Evolutionary conservation across 2,113 vertebrate species (phyloP).

Genomic region (Pycnonotus jocosus): DNA sequence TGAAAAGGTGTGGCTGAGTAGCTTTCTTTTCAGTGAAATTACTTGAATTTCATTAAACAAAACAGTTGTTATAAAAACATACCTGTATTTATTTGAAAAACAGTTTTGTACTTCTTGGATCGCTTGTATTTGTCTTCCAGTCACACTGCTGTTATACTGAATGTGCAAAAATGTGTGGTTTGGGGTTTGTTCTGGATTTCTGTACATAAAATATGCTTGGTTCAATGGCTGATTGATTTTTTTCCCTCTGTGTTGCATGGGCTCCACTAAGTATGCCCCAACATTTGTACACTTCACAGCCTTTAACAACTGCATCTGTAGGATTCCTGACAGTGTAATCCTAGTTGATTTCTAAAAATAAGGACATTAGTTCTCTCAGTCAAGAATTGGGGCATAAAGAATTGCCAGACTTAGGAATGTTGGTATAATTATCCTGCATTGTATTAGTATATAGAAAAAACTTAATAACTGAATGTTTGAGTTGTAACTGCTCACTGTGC

Average conservation of each 20-base stretch:
- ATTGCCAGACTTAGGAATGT: neutral
- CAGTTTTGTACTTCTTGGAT: rapidly evolving
- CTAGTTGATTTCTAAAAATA: neutral
- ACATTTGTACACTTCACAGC: neutral
- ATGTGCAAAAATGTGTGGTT: neutral
- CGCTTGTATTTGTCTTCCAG: neutral
- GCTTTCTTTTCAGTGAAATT: neutral
- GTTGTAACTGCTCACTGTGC: neutral
- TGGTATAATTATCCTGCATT: neutral
- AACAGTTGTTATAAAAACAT: neutral
- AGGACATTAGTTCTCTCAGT: neutral
- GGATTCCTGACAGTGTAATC: neutral
- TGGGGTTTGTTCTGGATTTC: neutral
- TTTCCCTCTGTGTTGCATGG: neutral
- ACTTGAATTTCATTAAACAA: neutral
- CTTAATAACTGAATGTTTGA: neutral
- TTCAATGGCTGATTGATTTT: neutral
- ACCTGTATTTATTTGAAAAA: neutral
- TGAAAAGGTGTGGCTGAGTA: constrained; percentile 70
- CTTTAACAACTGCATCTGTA: neutral
- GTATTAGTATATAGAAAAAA: neutral
- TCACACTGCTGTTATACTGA: rapidly evolving
- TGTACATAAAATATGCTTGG: neutral
- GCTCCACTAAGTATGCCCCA: neutral
- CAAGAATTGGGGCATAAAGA: neutral